phyloP scores from a whole-genome alignment of 2,113 vertebrate genomes.

The Girardinichthys multiradiatus region DNA sequence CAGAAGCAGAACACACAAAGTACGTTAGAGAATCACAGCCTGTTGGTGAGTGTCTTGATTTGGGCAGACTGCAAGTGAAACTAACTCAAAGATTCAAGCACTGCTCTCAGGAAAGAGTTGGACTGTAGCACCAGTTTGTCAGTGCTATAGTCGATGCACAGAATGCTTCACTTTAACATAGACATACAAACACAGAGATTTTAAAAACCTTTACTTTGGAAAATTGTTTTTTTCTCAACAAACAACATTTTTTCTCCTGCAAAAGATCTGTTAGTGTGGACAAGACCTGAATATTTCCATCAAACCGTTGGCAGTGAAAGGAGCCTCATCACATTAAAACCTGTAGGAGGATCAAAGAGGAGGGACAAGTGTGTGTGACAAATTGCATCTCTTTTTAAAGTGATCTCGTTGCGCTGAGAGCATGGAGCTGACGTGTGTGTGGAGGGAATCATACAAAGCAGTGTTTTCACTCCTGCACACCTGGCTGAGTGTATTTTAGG shows the following conservation, averaged over 20 bases:
- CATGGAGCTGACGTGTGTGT: constrained; percentile 10
- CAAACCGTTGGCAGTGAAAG: background rate
- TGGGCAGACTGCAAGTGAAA: too few relatives aligned
- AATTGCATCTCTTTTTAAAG: constrained; percentile 40
- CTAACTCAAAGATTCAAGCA: too few relatives aligned
- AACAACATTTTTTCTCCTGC: background rate
- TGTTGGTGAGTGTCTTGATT: too few relatives aligned
- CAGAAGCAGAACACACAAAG: too few relatives aligned
- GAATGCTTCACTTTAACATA: background rate
- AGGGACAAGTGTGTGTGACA: constrained; percentile 39
- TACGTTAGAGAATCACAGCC: too few relatives aligned
- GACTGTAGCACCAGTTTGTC: background rate
- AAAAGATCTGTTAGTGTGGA: background rate
- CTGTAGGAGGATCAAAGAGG: constrained; percentile 55
- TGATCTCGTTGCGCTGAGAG: constrained; percentile 27
- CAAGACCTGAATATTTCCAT: constrained; percentile 10
- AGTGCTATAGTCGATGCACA: background rate
- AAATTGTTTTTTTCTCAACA: background rate
- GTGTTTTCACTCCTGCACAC: constrained; percentile 8
- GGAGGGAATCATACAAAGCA: background rate
- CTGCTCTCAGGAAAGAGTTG: too few relatives aligned
- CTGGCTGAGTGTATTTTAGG: constrained; percentile 38
- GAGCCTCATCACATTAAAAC: constrained; percentile 27
- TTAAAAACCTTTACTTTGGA: too few relatives aligned
- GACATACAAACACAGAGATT: too few relatives aligned